A percentile compares a stretch with the other conserved stretches of the same genome.
phyloP scores from a whole-genome alignment of 2,113 vertebrate genomes.

The Ahaetulla prasina region DNA sequence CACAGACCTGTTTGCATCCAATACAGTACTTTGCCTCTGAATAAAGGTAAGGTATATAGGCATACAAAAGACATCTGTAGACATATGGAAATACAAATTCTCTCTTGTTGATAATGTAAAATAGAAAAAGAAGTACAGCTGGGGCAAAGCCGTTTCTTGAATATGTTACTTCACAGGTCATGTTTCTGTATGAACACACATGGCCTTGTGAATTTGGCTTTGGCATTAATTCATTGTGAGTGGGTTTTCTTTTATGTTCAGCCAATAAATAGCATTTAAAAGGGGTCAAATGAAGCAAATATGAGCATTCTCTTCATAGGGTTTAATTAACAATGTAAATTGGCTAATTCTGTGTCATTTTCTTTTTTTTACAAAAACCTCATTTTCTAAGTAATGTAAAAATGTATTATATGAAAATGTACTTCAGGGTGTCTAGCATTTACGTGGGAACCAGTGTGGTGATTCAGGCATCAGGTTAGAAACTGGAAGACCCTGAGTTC shows the following conservation, averaged over 20 bases:
- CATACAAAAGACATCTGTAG: not conserved
- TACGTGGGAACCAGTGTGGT: not conserved
- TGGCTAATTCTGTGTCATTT: conserved; percentile 5
- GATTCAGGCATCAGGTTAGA: not conserved
- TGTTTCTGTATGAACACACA: not conserved
- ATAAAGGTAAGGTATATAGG: not conserved
- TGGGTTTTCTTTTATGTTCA: conserved; percentile 23
- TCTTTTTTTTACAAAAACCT: conserved; percentile 4
- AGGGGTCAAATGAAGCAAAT: not conserved
- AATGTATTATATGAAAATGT: not conserved
- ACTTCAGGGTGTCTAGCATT: not conserved
- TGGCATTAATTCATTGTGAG: not conserved
- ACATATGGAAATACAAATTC: not conserved
- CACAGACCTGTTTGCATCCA: not conserved
- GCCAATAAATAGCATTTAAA: conserved; percentile 9
- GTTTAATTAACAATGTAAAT: conserved; percentile 6
- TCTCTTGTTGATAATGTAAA: not conserved
- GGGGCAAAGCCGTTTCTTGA: not conserved
- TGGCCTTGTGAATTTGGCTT: not conserved
- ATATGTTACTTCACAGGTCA: not conserved
- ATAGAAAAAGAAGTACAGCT: not conserved
- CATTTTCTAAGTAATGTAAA: not conserved
- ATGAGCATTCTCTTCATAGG: not conserved
- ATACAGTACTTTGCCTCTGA: not conserved
- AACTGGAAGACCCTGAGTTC: not conserved